Base-by-base conservation (phyloP, 2,797 vertebrate genomes). In the Hippocampus kuda region DNA sequence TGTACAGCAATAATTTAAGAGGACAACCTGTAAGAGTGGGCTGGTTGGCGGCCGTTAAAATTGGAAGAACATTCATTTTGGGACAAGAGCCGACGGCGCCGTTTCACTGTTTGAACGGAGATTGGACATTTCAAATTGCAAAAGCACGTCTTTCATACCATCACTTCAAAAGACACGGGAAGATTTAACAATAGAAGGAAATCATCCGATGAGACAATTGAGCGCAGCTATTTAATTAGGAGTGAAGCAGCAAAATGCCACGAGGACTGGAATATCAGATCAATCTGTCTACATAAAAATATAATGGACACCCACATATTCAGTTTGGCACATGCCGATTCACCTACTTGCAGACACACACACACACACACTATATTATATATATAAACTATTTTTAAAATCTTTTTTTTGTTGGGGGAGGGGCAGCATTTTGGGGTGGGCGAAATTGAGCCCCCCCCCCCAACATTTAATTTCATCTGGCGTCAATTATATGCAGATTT, bases 101-200 rank as follows among this genome's bases (percentile, higher is more conserved):
- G 38, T 66, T 27, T 48, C 46, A 51, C 70, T 81, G 57, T 49
- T 68, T 68, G 63, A 74, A 75, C 67, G 67, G 68, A 69, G 49
- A 75, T 65, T 64, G 44, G 49, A 69, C 74, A 68, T 51, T 12
- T 51, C 67, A 65, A 64, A 62, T 66, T 71, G 11, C 20, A 44
- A 71, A 66, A 71, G 75, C 41, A 71, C 72, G 65, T 48, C 16
- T 44, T 72, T 75, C n/a, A 66, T 34, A 73, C 49, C 72, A 65
- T 73, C 44, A 68, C 49, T n/a, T 67, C 51, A 57, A 72, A 51
- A 67, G 20, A 53, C 73, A 30, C 68, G 60, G n/a, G 46, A 73
- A 68, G 60, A 68, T 67, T 38, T n/a, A 38, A 38, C 34, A 7
- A 38, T 38, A 1, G 34, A 38, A 38, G 7, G 1, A 48, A 13